Percentiles rank a stretch among this genome's conserved stretches.
Conservation (phyloP, 2,888 invertebrate genomes). For the Saturnia japonica region DNA sequence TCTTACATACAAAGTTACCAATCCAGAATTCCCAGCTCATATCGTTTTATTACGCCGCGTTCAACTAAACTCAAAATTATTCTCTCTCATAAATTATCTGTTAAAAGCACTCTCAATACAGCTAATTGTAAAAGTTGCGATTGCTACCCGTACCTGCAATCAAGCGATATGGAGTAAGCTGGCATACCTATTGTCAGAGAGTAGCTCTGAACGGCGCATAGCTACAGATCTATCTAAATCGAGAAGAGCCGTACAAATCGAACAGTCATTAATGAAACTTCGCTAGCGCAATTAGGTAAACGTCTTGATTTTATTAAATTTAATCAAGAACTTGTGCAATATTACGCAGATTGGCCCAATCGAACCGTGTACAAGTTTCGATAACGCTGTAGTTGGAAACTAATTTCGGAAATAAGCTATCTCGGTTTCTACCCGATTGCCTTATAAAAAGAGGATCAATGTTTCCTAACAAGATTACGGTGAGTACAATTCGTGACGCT, state of each 20-base stretch:
- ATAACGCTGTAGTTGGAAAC: slow-evolving; percentile 78
- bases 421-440: slow-evolving; percentile 67
- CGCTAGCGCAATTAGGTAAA: slow-evolving; percentile 75
- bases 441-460: slow-evolving; percentile 73
- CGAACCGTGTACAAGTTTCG: slow-evolving; percentile 78
- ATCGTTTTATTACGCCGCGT: slow-evolving; percentile 5
- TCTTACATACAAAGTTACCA: not conserved
- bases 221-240: slow-evolving; percentile 59
- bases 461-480: slow-evolving; percentile 61
- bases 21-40: not conserved
- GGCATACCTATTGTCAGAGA: slow-evolving; percentile 21
- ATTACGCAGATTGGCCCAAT: slow-evolving; percentile 80
- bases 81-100: slow-evolving; percentile 13
- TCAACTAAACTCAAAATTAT: slow-evolving; percentile 5
- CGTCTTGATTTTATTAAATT: slow-evolving; percentile 82
- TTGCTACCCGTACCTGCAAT: slow-evolving; percentile 23
- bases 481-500: slow-evolving; percentile 38
- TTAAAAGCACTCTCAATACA: slow-evolving; percentile 13
- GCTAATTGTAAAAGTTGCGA: slow-evolving; percentile 28
- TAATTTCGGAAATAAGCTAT: slow-evolving; percentile 79
- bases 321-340: slow-evolving; percentile 82
- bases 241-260: slow-evolving; percentile 68
- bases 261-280: slow-evolving; percentile 80
- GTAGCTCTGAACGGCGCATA: slow-evolving; percentile 27
- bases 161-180: slow-evolving; percentile 19